A percentile compares a stretch with the other conserved stretches of the same genome.
Conservation (phyloP, 2,797 vertebrate species). For the Avahi laniger region DNA sequence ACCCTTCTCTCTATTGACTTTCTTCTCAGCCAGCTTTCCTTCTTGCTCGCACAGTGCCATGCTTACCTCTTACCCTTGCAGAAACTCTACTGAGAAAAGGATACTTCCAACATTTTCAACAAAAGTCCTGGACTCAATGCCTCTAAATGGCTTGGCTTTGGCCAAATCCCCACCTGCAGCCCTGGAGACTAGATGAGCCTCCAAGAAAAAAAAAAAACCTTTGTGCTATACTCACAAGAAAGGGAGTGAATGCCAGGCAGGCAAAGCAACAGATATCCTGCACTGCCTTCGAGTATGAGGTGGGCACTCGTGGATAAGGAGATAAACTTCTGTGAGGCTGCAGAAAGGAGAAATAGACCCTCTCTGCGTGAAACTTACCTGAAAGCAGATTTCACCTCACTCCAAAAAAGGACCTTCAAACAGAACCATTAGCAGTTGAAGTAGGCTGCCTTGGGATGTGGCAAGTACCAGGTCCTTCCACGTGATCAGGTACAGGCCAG, state of each 20-base stretch:
- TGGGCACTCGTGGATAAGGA: not conserved
- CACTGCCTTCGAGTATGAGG: not conserved
- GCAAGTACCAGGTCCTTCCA: not conserved
- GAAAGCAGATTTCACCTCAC: slow-evolving; percentile 7
- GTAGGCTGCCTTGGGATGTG: not conserved
- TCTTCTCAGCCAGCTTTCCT: not conserved
- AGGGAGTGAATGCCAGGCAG: not conserved
- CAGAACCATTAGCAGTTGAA: not conserved
- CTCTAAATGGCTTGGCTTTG: not conserved
- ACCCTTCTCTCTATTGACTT: not conserved
- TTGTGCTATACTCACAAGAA: not conserved
- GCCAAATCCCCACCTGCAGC: not conserved
- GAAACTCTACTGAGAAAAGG: not conserved
- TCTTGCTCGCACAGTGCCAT: not conserved
- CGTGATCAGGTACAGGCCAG: not conserved
- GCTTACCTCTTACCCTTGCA: not conserved
- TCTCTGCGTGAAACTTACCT: not conserved
- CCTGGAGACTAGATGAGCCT: not conserved
- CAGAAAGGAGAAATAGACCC: not conserved
- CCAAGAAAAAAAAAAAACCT: not conserved
- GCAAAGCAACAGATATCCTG: not conserved
- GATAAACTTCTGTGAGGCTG: not conserved
- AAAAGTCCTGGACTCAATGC: not conserved
- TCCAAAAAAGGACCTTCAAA: not conserved
- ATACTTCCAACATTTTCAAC: not conserved